Conservation (phyloP, 2,797 vertebrate species). For the Rhyacichthys aspro region DNA sequence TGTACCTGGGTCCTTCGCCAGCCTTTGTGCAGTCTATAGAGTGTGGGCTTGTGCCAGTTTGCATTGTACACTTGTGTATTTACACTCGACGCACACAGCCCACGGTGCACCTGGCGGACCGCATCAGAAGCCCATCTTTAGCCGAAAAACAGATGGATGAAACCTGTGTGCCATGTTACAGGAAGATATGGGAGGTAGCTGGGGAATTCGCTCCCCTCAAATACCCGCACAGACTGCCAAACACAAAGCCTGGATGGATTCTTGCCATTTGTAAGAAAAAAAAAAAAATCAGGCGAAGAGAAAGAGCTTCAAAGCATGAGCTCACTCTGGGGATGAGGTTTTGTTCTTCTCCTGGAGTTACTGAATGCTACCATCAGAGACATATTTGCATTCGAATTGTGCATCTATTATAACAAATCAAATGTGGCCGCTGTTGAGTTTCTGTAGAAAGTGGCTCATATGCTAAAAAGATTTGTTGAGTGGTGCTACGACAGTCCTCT, state of each 20-base stretch:
- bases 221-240: conserved; percentile 50
- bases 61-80: conserved; percentile 43
- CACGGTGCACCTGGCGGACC: conserved; percentile 65
- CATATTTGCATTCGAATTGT: conserved; percentile 19
- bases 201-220: conserved; percentile 60
- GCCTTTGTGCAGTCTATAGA: conserved; percentile 22
- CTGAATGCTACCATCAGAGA: conserved; percentile 19
- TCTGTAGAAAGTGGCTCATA: not conserved
- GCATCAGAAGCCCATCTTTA: conserved; percentile 60
- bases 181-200: conserved; percentile 46
- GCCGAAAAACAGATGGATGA: conserved; percentile 68
- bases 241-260: conserved; percentile 39
- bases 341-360: conserved; percentile 28
- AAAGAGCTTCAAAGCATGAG: conserved; percentile 23
- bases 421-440: not conserved
- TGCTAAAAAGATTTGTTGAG: no score
- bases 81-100: conserved; percentile 49
- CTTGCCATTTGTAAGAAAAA: conserved; percentile 32
- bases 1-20: conserved; percentile 21
- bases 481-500: not conserved
- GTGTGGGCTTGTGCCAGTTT: conserved; percentile 40
- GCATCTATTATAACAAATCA: not conserved
- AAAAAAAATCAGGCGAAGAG: conserved; percentile 23
- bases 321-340: conserved; percentile 36
- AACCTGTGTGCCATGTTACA: conserved; percentile 43